phyloP scores from a whole-genome alignment of 2,888 invertebrate genomes.

The Tillus elongatus region DNA sequence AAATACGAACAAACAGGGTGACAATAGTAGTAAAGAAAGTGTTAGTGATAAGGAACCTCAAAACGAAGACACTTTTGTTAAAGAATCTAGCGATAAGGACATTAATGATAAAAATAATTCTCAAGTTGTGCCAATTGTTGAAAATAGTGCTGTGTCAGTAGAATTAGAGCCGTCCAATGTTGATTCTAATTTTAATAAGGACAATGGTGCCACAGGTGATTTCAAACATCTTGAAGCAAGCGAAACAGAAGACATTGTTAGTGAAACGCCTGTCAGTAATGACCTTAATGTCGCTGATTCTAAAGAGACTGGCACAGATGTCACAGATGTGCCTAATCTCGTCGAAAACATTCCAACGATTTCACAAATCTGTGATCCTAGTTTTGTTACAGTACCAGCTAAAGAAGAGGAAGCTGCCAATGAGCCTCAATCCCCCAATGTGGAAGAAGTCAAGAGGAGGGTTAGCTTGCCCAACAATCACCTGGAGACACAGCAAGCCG shows the following conservation, averaged over 20 bases:
- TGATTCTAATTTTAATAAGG: conserved; percentile 41
- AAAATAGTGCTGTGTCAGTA: conserved; percentile 44
- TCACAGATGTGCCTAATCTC: conserved; percentile 32
- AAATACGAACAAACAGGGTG: conserved; percentile 19
- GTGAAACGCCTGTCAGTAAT: conserved; percentile 22
- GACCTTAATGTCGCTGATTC: conserved; percentile 19
- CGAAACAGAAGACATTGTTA: conserved; percentile 21
- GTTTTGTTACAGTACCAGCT: conserved; percentile 36
- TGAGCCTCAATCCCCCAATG: conserved; percentile 18
- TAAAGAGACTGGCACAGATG: conserved; percentile 18
- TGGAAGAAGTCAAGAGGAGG: conserved; percentile 39
- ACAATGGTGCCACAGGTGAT: conserved; percentile 14
- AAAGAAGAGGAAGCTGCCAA: conserved; percentile 12
- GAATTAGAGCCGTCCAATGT: conserved; percentile 44
- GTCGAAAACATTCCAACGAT: conserved; percentile 58
- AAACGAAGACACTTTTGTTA: conserved; percentile 17
- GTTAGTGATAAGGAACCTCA: no score
- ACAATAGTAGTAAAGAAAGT: conserved; percentile 17
- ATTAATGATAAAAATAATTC: conserved; percentile 28
- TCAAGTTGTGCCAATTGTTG: conserved; percentile 37
- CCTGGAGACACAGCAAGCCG: conserved; percentile 32
- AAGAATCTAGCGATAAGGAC: conserved; percentile 28
- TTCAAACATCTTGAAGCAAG: not conserved
- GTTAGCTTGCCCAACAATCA: conserved; percentile 51
- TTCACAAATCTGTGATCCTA: conserved; percentile 66